Evolutionary conservation across 1,140 invertebrate genomes (phyloP), one percentile per base, ranked within the genome.

Genomic region (Drosophila kurseongensis): DNA sequence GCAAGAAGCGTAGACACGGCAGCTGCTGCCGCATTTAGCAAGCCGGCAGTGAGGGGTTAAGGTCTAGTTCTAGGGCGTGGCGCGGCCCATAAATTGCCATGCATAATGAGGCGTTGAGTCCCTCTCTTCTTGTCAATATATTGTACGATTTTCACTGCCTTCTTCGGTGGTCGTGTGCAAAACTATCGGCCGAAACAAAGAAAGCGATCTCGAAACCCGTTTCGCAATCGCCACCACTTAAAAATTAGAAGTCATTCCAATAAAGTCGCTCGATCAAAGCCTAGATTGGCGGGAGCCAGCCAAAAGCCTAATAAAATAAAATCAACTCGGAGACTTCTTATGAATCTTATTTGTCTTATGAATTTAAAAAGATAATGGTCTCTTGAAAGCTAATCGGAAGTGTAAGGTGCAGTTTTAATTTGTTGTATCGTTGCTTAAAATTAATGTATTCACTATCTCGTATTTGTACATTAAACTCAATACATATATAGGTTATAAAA

Each of bases 81-180:
- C 60, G 61, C 61, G 56, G 48, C 32, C 82, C 62, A 86, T 85
- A 85, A 85, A 85, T 85, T 79, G 75, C 62, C 65, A 62, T 79
- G 56, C 82, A 82, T 86, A 86, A 86, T 86, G 83, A 86, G 82
- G 83, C 78, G 82, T 82, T 86, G 82, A 86, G 83, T 67, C 61
- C 42, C 59, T 65, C 44, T 50, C 29, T 27, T 23, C 45, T 57
- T 73, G 71, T 73, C 71, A 63, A 75, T 75, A 73, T 61, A 44
- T 54, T 36, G 29, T 51, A 50, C 18, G 36, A 55, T 75, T 63
- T 75, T 73, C 67, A 63, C 59, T 72, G 51, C 16, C 58, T 62
- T 54, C 61, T 29, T 18, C 18, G 73, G 73, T 76, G 73, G 73
- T 67, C 61, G 58, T 1, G 10, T 3, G 5, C 9, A 29, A 55